These are phyloP conservation scores for Spizaetus ornatus DNA, from an alignment of 2,113 vertebrate genomes.

Conservation along the genomic window DNA sequence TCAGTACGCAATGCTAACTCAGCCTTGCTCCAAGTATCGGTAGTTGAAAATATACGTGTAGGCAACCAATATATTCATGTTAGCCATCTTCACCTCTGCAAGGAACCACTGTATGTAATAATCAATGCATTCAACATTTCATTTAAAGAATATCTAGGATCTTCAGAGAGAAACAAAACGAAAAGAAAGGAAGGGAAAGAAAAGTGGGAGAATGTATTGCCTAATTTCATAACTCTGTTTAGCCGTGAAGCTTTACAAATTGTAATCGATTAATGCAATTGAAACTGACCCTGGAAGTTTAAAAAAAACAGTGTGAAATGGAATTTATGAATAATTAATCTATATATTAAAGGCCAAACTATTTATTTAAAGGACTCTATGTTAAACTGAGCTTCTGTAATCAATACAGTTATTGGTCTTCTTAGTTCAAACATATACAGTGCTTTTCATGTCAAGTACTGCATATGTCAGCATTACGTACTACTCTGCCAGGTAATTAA, in stretches of 20 bases:
- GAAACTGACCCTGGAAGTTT: background rate
- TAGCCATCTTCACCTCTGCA: background rate
- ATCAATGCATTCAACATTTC: background rate
- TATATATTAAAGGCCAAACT: background rate
- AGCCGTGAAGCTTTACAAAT: background rate
- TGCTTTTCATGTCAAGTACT: background rate
- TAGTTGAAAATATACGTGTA: background rate
- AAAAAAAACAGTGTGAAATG: background rate
- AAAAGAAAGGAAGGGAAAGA: background rate
- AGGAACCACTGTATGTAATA: background rate
- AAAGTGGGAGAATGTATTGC: background rate
- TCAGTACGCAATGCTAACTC: too few species aligned
- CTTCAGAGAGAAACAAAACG: background rate
- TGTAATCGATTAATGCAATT: background rate
- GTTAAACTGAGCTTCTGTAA: background rate
- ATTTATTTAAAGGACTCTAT: background rate
- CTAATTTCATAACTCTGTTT: background rate
- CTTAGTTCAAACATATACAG: background rate
- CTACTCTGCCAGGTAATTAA: background rate
- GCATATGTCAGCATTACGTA: rapidly evolving
- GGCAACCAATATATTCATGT: background rate
- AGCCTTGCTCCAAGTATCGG: background rate
- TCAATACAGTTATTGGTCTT: background rate
- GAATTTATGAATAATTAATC: background rate
- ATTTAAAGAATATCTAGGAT: background rate